Percentiles rank a stretch among this genome's conserved stretches.
phyloP scores from a whole-genome alignment of 2,888 invertebrate genomes.

The Listrodromus nycthemerus region DNA sequence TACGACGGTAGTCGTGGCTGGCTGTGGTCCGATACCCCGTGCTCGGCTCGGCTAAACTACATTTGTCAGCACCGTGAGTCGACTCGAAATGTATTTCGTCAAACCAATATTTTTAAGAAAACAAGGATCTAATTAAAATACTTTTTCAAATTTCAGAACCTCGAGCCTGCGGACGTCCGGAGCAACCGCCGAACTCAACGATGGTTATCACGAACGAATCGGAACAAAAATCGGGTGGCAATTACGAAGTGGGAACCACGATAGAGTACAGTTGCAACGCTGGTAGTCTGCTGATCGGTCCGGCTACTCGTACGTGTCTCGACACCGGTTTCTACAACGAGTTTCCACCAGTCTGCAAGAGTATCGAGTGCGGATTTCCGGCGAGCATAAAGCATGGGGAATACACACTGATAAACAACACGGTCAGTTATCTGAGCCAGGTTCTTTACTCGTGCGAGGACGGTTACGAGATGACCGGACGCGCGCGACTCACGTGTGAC shows the following conservation, averaged over 20 bases:
- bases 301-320: constrained; percentile 92
- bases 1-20: constrained; percentile 97
- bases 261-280: constrained; percentile 94
- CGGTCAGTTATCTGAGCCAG: constrained; percentile 94
- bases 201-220: constrained; percentile 86
- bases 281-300: constrained; percentile 95
- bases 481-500: constrained; percentile 94
- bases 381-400: constrained; percentile 94
- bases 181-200: constrained; percentile 97
- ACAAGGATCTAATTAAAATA: neutral
- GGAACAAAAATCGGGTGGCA: constrained; percentile 87
- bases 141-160: constrained; percentile 87
- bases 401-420: constrained; percentile 93
- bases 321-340: constrained; percentile 97
- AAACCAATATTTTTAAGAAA: constrained; percentile 4
- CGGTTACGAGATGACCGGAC: constrained; percentile 94
- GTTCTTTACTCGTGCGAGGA: constrained; percentile 93
- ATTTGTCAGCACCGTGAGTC: constrained; percentile 97
- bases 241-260: constrained; percentile 90
- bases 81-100: constrained; percentile 26
- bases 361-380: constrained; percentile 95
- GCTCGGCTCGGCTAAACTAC: constrained; percentile 93
- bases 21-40: constrained; percentile 97
- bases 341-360: constrained; percentile 96
- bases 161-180: constrained; percentile 95